These are phyloP conservation scores for Melanostigma gelatinosum DNA, from an alignment of 2,113 vertebrate species.

Conservation along the genomic window DNA sequence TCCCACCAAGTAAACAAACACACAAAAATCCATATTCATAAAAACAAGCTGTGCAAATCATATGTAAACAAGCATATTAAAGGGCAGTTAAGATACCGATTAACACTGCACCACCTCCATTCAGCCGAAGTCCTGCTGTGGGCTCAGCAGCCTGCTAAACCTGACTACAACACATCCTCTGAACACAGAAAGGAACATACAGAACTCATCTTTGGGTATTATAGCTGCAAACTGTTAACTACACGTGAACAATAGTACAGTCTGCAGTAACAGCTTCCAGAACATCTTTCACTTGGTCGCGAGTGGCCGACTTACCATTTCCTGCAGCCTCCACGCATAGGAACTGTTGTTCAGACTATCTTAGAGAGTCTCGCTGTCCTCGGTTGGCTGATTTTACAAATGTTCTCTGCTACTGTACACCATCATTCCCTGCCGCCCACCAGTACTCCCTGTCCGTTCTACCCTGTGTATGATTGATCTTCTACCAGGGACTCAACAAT, in stretches of 20 bases:
- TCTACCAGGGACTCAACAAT: slow-evolving; percentile 75
- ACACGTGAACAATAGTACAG: not conserved
- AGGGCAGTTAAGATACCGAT: not conserved
- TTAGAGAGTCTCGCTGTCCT: not conserved
- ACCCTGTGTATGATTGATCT: slow-evolving; percentile 75
- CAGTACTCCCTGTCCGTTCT: slow-evolving; percentile 2
- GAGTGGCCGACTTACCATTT: not conserved
- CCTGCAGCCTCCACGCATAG: not conserved
- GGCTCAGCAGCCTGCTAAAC: not conserved
- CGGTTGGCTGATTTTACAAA: slow-evolving; percentile 32
- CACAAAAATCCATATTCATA: too few relatives aligned
- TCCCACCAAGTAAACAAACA: too few relatives aligned
- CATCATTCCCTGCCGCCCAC: slow-evolving; percentile 19
- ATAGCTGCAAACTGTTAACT: not conserved
- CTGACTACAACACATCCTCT: too few relatives aligned
- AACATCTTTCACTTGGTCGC: not conserved
- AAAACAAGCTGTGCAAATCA: too few relatives aligned
- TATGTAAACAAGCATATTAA: too few relatives aligned
- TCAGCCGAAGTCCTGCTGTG: not conserved
- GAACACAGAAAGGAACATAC: too few relatives aligned
- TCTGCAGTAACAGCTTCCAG: not conserved
- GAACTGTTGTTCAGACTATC: slow-evolving; percentile 10
- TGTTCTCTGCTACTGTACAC: slow-evolving; percentile 20
- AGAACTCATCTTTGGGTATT: not conserved
- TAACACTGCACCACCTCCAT: not conserved